A percentile compares a stretch with the other conserved stretches of the same genome.
phyloP scores from a whole-genome alignment of 1,140 invertebrate genomes.

The Achatina immaculata region DNA sequence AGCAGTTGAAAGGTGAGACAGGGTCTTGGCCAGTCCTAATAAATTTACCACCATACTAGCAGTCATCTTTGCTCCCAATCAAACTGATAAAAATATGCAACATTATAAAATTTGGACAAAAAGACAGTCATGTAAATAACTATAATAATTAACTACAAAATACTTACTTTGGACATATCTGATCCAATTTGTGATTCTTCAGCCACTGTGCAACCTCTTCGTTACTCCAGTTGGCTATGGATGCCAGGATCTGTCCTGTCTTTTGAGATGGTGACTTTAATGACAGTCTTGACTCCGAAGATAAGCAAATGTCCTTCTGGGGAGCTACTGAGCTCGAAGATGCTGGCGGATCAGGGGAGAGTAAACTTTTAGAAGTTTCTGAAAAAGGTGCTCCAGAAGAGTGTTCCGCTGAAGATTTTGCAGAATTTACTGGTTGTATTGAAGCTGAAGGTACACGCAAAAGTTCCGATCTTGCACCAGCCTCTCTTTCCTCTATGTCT shows the following conservation, averaged over 20 bases:
- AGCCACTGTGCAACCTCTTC: slow-evolving; percentile 10
- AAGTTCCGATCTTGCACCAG: not conserved
- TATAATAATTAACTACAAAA: too few relatives aligned
- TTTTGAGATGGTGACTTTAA: not conserved
- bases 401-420: not conserved
- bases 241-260: not conserved
- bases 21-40: too few relatives aligned
- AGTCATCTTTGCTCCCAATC: too few relatives aligned
- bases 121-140: too few relatives aligned
- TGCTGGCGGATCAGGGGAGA: not conserved
- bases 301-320: not conserved
- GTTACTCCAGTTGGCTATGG: slow-evolving; percentile 4
- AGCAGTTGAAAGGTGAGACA: too few relatives aligned
- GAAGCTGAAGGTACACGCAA: not conserved
- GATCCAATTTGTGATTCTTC: slow-evolving; percentile 6
- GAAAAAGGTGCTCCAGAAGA: not conserved
- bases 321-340: not conserved
- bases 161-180: slow-evolving; percentile 18
- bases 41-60: too few relatives aligned
- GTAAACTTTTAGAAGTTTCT: not conserved
- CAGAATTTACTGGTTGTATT: not conserved
- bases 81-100: too few relatives aligned
- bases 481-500: not conserved
- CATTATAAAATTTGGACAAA: too few relatives aligned
- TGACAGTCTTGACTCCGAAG: not conserved